phyloP scores from a whole-genome alignment of 2,797 vertebrate genomes.

The Botia almorhae region DNA sequence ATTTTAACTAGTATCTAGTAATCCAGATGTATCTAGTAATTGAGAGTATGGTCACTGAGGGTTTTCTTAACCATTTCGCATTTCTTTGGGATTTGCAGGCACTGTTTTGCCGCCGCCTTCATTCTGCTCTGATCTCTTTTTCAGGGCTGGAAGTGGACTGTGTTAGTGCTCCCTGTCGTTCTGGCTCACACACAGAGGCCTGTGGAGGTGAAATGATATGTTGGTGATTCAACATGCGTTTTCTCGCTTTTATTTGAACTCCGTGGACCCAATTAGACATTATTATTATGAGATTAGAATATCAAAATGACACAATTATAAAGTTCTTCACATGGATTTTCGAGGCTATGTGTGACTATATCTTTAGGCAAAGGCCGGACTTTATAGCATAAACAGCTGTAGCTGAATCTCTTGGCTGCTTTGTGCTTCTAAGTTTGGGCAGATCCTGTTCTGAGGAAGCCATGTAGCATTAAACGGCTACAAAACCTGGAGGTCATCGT shows the following conservation, averaged over 20 bases:
- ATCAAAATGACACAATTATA: background rate
- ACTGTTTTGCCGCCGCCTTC: background rate
- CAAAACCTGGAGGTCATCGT: slow-evolving; percentile 27
- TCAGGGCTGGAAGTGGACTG: background rate
- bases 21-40: no score
- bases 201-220: no score
- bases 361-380: slow-evolving; percentile 29
- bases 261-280: background rate
- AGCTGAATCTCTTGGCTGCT: slow-evolving; percentile 51
- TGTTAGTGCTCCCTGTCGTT: slow-evolving; percentile 1
- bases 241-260: background rate
- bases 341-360: slow-evolving; percentile 34
- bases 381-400: slow-evolving; percentile 51
- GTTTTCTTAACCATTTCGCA: slow-evolving; percentile 11
- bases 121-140: background rate
- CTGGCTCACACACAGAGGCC: no score
- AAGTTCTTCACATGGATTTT: slow-evolving; percentile 14
- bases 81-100: slow-evolving; percentile 65
- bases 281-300: background rate
- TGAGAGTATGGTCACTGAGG: no score
- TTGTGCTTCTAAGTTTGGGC: slow-evolving; percentile 29
- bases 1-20: no score
- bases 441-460: slow-evolving; percentile 12
- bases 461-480: slow-evolving; percentile 25
- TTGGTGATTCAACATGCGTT: no score